Evolutionary conservation across 1,140 invertebrate genomes (phyloP).

Genomic region (Vanessa tameamea): DNA sequence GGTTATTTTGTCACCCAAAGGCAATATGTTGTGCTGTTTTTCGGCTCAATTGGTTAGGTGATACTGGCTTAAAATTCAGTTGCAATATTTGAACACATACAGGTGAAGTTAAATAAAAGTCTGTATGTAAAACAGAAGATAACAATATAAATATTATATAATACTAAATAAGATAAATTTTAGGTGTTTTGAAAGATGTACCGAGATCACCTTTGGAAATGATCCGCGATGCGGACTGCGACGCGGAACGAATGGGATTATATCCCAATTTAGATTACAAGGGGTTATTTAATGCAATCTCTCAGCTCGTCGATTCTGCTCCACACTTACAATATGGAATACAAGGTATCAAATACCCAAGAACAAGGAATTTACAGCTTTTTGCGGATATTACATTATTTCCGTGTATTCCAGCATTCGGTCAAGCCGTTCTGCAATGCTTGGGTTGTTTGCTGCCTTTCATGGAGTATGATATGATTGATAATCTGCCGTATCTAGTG

Average conservation of each 20-base stretch:
- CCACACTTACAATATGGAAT: conserved; percentile 91
- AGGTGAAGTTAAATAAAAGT: too few species aligned
- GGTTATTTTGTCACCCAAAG: too few species aligned
- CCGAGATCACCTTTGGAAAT: conserved; percentile 94
- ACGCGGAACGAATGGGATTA: conserved; percentile 91
- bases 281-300: conserved; percentile 93
- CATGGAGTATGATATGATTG: conserved; percentile 96
- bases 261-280: conserved; percentile 98
- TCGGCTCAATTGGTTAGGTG: too few species aligned
- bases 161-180: not conserved
- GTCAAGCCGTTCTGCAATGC: conserved; percentile 93
- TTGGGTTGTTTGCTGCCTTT: conserved; percentile 96
- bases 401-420: conserved; percentile 87
- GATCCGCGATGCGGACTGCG: conserved; percentile 91
- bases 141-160: not conserved
- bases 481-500: conserved; percentile 96
- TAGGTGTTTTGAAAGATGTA: conserved; percentile 97
- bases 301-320: conserved; percentile 90
- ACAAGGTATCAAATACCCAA: conserved; percentile 82
- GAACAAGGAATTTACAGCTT: not conserved
- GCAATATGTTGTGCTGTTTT: too few species aligned
- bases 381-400: not conserved
- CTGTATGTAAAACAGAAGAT: too few species aligned
- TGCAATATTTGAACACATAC: too few species aligned
- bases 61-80: too few species aligned